Conservation (phyloP, 2,113 vertebrate species). For the Centropus bengalensis region DNA sequence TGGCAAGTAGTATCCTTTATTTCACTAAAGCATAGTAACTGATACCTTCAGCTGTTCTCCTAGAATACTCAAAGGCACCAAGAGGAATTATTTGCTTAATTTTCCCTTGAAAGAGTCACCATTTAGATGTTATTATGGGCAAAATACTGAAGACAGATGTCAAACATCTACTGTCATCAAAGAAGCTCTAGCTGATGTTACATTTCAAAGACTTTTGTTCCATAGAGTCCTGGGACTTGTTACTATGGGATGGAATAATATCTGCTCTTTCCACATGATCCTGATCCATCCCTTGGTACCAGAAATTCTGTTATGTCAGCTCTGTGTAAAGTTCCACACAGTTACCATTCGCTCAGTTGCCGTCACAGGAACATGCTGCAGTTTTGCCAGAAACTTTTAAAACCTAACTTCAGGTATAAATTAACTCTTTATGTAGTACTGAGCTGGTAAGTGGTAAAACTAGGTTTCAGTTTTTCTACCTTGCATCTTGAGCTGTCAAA, state of each 20-base stretch:
- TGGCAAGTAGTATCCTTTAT: not conserved
- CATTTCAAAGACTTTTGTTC: not conserved
- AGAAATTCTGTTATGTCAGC: not conserved
- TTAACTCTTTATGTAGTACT: not conserved
- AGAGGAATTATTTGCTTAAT: not conserved
- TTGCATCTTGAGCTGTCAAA: rapidly evolving
- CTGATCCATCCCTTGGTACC: not conserved
- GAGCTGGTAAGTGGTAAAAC: not conserved
- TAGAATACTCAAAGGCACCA: not conserved
- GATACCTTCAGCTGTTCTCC: not conserved
- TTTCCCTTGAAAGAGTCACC: not conserved
- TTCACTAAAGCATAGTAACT: not conserved
- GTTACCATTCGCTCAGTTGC: not conserved
- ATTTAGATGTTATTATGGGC: not conserved
- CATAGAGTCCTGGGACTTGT: not conserved
- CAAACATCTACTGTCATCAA: not conserved
- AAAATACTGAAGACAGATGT: not conserved
- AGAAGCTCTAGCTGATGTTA: not conserved
- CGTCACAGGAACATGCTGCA: not conserved
- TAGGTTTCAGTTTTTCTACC: not conserved
- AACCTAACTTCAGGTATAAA: not conserved
- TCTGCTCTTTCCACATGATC: not conserved
- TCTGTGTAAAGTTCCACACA: not conserved
- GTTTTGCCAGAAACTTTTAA: not conserved
- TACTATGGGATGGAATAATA: not conserved